Percentiles rank a stretch among this genome's conserved stretches.
Evolutionary conservation across 1,140 invertebrate genomes (phyloP).

Genomic region (Aradophagus sp.): DNA sequence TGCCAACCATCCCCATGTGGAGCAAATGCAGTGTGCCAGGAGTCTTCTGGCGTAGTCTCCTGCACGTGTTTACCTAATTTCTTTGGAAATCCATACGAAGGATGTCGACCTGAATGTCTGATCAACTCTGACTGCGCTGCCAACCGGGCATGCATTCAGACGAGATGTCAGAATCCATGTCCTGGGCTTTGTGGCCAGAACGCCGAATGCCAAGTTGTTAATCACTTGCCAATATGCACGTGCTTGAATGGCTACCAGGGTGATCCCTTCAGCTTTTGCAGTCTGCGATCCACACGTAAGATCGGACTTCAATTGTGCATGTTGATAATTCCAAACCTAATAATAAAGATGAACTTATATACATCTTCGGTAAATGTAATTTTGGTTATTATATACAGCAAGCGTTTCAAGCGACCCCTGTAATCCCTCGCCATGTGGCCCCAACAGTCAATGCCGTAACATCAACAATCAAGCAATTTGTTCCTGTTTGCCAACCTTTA

Average conservation of each 20-base stretch:
- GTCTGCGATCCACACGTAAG: slow-evolving; percentile 76
- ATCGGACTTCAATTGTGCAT: too few relatives aligned
- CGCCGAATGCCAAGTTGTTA: slow-evolving; percentile 83
- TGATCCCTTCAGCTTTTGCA: slow-evolving; percentile 80
- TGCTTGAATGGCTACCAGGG: slow-evolving; percentile 82
- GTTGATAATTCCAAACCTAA: too few relatives aligned
- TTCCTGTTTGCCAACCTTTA: slow-evolving; percentile 78
- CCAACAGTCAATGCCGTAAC: slow-evolving; percentile 80
- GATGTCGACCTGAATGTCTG: slow-evolving; percentile 82
- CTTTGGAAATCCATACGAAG: too few relatives aligned
- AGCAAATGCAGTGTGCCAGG: slow-evolving; percentile 82
- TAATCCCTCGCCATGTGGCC: slow-evolving; percentile 81
- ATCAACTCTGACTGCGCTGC: slow-evolving; percentile 82
- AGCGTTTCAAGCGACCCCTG: slow-evolving; percentile 75
- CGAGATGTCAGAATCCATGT: slow-evolving; percentile 84
- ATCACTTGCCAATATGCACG: slow-evolving; percentile 82
- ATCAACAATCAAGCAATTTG: slow-evolving; percentile 78
- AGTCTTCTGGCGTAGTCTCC: slow-evolving; percentile 79
- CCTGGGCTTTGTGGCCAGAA: slow-evolving; percentile 83
- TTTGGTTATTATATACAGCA: not conserved
- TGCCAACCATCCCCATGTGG: slow-evolving; percentile 84
- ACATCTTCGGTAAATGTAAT: too few relatives aligned
- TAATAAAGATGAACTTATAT: slow-evolving; percentile 13
- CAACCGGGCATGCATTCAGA: slow-evolving; percentile 81
- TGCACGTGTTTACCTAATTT: slow-evolving; percentile 83